These are phyloP conservation scores for Plebejus argus DNA, from an alignment of 2,888 invertebrate species.

Conservation along the genomic window DNA sequence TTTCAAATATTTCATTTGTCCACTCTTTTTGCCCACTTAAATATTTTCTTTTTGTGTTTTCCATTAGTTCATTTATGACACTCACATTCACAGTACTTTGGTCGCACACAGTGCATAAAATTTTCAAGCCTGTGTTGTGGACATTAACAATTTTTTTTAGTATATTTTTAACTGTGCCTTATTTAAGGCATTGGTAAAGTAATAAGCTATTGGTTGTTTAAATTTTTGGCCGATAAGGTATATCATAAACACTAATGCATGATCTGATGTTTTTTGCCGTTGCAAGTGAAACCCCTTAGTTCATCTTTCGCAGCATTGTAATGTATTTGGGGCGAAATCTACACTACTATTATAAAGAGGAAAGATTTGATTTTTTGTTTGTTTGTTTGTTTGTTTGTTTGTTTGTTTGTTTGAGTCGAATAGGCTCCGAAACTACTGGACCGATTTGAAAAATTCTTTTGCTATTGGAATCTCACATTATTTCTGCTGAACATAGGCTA, in stretches of 20 bases:
- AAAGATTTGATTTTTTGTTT: no score
- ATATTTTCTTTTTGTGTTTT: slow-evolving; percentile 32
- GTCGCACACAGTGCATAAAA: slow-evolving; percentile 40
- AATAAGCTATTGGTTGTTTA: slow-evolving; percentile 41
- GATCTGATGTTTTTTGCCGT: slow-evolving; percentile 33
- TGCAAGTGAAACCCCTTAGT: slow-evolving; percentile 24
- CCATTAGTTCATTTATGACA: slow-evolving; percentile 34
- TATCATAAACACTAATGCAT: slow-evolving; percentile 39
- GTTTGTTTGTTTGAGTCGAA: no score
- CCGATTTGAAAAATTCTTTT: no score
- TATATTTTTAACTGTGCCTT: slow-evolving; percentile 28
- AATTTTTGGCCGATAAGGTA: slow-evolving; percentile 36
- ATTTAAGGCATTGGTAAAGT: slow-evolving; percentile 35
- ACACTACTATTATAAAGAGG: no score
- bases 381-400: no score
- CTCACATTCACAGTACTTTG: slow-evolving; percentile 37
- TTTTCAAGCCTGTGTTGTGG: slow-evolving; percentile 34
- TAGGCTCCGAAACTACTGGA: no score
- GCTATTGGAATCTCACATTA: no score
- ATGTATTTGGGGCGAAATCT: slow-evolving; percentile 35
- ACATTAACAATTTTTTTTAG: slow-evolving; percentile 36
- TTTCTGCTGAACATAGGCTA: no score
- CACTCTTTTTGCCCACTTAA: slow-evolving; percentile 28
- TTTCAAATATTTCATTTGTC: slow-evolving; percentile 24
- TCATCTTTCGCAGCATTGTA: slow-evolving; percentile 32